Conservation (phyloP, 1,140 invertebrate genomes). For the Chironomus striatipennis region DNA sequence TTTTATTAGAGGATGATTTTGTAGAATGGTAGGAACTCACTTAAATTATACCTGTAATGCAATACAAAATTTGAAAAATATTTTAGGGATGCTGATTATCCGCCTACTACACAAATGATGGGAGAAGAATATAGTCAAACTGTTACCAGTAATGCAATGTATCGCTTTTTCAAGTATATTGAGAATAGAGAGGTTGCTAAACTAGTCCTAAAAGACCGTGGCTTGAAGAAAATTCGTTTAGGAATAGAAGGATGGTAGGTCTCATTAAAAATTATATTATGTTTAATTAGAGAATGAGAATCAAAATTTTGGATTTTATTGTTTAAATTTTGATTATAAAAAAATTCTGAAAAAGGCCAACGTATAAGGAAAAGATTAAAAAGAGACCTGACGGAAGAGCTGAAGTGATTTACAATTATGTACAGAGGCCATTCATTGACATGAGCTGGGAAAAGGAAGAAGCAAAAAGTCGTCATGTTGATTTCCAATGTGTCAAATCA, state of each 20-base stretch:
- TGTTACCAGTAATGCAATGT: slow-evolving; percentile 83
- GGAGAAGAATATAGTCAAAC: slow-evolving; percentile 97
- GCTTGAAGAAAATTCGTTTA: slow-evolving; percentile 96
- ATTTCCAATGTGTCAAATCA: slow-evolving; percentile 94
- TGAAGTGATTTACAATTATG: slow-evolving; percentile 99
- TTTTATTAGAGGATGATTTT: slow-evolving; percentile 88
- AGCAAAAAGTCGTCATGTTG: slow-evolving; percentile 96
- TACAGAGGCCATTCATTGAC: slow-evolving; percentile 98
- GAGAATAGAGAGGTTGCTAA: slow-evolving; percentile 99
- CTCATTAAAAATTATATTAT: no score
- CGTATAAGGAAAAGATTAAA: slow-evolving; percentile 96
- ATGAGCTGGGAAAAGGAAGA: slow-evolving; percentile 99
- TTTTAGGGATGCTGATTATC: slow-evolving; percentile 82
- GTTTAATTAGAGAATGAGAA: no score
- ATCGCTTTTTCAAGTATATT: slow-evolving; percentile 98
- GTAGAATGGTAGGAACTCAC: slow-evolving; percentile 96
- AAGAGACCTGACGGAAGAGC: slow-evolving; percentile 82
- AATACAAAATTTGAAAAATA: background rate
- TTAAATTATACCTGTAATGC: background rate
- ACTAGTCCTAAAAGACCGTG: slow-evolving; percentile 95
- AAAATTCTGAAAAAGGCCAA: no score
- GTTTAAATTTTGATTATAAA: no score
- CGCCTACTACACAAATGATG: slow-evolving; percentile 73
- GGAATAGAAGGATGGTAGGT: slow-evolving; percentile 99
- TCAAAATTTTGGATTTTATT: no score